phyloP scores from a whole-genome alignment of 2,888 invertebrate species.

The Maniola hyperantus region DNA sequence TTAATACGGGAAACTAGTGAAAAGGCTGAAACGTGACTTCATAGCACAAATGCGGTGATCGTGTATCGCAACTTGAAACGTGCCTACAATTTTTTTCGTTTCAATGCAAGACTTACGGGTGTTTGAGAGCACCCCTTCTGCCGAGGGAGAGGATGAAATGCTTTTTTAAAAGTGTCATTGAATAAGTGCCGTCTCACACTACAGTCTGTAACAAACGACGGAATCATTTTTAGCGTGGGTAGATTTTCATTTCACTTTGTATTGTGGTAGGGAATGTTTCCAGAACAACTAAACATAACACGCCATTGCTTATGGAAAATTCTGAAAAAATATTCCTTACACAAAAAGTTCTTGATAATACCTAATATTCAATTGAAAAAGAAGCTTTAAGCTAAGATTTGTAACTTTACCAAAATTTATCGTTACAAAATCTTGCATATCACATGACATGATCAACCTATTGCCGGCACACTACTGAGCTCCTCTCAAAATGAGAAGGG shows the following conservation, averaged over 20 bases:
- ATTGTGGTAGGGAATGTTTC: slow-evolving; percentile 5
- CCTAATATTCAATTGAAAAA: neutral
- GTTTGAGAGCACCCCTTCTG: slow-evolving; percentile 40
- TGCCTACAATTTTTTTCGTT: slow-evolving; percentile 38
- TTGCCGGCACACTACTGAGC: too few species aligned
- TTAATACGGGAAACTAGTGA: neutral
- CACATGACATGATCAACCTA: too few species aligned
- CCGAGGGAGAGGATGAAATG: slow-evolving; percentile 40
- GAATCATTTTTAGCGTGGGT: slow-evolving; percentile 40
- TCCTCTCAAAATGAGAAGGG: too few species aligned
- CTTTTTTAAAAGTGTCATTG: slow-evolving; percentile 44
- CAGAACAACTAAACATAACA: too few species aligned
- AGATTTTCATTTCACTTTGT: slow-evolving; percentile 18
- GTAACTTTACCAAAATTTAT: too few species aligned
- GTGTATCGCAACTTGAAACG: slow-evolving; percentile 34
- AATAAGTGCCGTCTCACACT: slow-evolving; percentile 43
- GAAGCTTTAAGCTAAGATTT: neutral
- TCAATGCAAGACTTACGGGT: slow-evolving; percentile 42
- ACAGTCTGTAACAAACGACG: slow-evolving; percentile 42
- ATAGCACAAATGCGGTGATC: slow-evolving; percentile 18
- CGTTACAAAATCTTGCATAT: too few species aligned
- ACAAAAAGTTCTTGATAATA: neutral
- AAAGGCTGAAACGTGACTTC: slow-evolving; percentile 25
- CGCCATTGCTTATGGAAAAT: neutral
- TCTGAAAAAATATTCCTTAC: slow-evolving; percentile 6